Conservation (phyloP, 2,888 invertebrate genomes). For the Amphiduros pacificus region DNA sequence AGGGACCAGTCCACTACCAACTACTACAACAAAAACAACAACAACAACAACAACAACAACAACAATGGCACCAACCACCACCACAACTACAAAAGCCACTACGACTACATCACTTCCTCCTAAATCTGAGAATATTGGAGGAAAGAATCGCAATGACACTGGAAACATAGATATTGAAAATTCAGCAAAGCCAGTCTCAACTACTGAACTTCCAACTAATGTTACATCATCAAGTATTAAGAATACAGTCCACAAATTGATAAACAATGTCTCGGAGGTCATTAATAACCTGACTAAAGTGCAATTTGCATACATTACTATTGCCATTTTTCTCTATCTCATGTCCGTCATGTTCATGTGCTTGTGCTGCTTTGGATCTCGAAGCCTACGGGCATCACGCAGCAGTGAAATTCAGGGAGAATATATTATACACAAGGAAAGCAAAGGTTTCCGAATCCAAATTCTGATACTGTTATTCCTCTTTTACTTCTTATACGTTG, state of each 20-base stretch:
- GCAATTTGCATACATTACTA: slow-evolving; percentile 58
- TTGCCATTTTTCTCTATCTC: slow-evolving; percentile 52
- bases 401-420: not conserved
- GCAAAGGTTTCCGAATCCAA: slow-evolving; percentile 35
- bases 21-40: slow-evolving; percentile 20
- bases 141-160: not conserved
- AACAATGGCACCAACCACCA: slow-evolving; percentile 16
- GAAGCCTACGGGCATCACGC: not conserved
- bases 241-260: not conserved
- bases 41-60: slow-evolving; percentile 26
- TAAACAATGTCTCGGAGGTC: slow-evolving; percentile 30
- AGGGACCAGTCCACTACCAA: slow-evolving; percentile 8
- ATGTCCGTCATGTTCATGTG: slow-evolving; percentile 54
- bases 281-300: slow-evolving; percentile 45
- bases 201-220: not conserved
- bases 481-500: slow-evolving; percentile 59
- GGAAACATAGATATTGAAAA: too few species aligned
- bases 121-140: not conserved
- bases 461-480: slow-evolving; percentile 55
- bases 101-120: not conserved
- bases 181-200: too few species aligned
- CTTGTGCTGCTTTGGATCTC: slow-evolving; percentile 42
- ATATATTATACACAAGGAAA: slow-evolving; percentile 18
- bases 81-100: slow-evolving; percentile 3
- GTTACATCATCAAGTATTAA: not conserved